Evolutionary conservation across 1,140 invertebrate genomes (phyloP), one percentile per base, ranked within the genome.

Genomic region (Drosophila kanapiae): DNA sequence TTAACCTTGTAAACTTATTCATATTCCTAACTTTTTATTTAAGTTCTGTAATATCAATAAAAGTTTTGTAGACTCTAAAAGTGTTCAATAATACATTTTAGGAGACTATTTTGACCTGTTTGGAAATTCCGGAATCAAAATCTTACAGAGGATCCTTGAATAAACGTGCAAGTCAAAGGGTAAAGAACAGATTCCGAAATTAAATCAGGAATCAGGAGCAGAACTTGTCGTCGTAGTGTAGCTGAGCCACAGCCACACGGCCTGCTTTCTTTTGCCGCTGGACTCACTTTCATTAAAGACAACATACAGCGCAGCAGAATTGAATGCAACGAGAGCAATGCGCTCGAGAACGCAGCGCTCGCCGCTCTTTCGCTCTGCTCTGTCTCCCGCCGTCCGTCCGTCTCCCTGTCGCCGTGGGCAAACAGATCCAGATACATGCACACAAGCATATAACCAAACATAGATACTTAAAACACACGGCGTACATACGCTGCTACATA

Each of bases 201-300:
- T 18, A 23, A 61, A 33, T 14, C 56, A 35, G 31, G 45, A 71
- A 54, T 37, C 13, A 14, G 37, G 33, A 57, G 33, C 54, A 60
- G 40, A 71, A 71, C 67, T 72, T 71, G 67, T 72, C 67, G 53
- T 31, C 43, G 54, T 35, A 47, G 43, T 72, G 45, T 47, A 42
- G 31, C 33, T 37, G 42, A 65, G 54, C 63, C 53, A 23, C 53
- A 54, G 62, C 62, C 67, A 72, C 62, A 35, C 67, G 67, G 67
- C 67, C 67, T 72, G 67, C 69, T 72, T 80, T 84, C 83, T 84
- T 83, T 80, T 80, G 68, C 75, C 65, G 82, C 82, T 85, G 82
- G 67, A 85, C 82, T 85, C 82, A 85, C 82, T 85, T 85, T 85
- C 82, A 85, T 85, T 85, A 85, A 54, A 85, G 75, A 81, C 82